Evolutionary conservation across 1,140 invertebrate species (phyloP).

Genomic region (Campoletis sonorensis): DNA sequence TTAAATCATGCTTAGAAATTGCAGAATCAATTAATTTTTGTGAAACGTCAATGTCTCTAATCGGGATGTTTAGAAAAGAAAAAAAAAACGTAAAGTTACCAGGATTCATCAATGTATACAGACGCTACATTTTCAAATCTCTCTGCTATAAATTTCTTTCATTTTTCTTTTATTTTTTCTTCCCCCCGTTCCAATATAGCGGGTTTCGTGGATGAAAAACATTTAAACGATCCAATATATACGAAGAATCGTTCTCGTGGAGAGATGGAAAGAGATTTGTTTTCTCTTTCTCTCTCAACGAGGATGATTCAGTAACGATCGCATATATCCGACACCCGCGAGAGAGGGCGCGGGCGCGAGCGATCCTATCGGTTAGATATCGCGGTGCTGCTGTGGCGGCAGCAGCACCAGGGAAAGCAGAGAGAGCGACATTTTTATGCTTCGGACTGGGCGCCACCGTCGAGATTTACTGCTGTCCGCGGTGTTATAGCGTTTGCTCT

Average conservation of each 20-base stretch:
- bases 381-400: constrained; percentile 35
- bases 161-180: constrained; percentile 24
- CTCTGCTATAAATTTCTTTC: constrained; percentile 8
- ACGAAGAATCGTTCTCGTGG: constrained; percentile 32
- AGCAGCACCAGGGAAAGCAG: constrained; percentile 50
- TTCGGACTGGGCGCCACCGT: constrained; percentile 54
- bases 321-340: constrained; percentile 23
- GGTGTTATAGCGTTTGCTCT: constrained; percentile 50
- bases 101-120: background rate
- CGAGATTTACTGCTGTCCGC: constrained; percentile 59
- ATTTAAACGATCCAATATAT: constrained; percentile 45
- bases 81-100: background rate
- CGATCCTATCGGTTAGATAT: constrained; percentile 62
- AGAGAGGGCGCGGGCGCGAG: constrained; percentile 26
- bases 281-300: constrained; percentile 14
- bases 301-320: constrained; percentile 54
- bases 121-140: constrained; percentile 16
- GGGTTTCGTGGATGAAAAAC: constrained; percentile 33
- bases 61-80: background rate
- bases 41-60: background rate
- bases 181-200: constrained; percentile 21
- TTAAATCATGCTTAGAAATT: too few relatives aligned
- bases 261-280: background rate
- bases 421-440: constrained; percentile 63
- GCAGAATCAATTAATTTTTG: background rate